phyloP scores from a whole-genome alignment of 2,797 vertebrate genomes.

The Myotis myotis region DNA sequence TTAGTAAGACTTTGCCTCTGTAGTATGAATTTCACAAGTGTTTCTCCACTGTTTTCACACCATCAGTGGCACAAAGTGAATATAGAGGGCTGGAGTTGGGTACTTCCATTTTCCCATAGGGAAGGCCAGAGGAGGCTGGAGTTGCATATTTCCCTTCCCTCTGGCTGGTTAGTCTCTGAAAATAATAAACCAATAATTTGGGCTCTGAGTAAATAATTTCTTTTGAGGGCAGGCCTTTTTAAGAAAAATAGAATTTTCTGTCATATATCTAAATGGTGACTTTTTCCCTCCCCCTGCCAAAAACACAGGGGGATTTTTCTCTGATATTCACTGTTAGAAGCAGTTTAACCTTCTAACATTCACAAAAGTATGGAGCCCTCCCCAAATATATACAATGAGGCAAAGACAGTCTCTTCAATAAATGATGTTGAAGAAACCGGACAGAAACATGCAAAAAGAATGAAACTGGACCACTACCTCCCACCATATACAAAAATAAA shows the following conservation, averaged over 20 bases:
- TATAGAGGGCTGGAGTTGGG: not conserved
- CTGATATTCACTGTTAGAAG: not conserved
- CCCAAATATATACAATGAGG: not conserved
- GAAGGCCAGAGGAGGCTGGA: not conserved
- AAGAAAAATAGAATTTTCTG: conserved; percentile 15
- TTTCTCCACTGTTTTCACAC: not conserved
- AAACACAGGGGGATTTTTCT: not conserved
- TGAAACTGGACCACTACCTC: not conserved
- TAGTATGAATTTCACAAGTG: not conserved
- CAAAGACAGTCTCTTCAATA: not conserved
- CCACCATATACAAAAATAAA: not conserved
- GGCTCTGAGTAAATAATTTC: not conserved
- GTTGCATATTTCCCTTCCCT: not conserved
- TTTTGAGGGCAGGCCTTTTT: not conserved
- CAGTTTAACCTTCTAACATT: not conserved
- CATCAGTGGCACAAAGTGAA: not conserved
- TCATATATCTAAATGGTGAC: not conserved
- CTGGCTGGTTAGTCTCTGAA: not conserved
- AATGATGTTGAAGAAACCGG: not conserved
- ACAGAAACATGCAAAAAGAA: not conserved
- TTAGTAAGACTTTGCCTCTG: not conserved
- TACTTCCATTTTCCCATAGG: not conserved
- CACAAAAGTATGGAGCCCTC: not conserved
- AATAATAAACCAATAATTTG: not conserved
- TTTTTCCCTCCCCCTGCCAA: not conserved